phyloP scores from a whole-genome alignment of 1,140 invertebrate genomes.

The Chironomus striatipennis region DNA sequence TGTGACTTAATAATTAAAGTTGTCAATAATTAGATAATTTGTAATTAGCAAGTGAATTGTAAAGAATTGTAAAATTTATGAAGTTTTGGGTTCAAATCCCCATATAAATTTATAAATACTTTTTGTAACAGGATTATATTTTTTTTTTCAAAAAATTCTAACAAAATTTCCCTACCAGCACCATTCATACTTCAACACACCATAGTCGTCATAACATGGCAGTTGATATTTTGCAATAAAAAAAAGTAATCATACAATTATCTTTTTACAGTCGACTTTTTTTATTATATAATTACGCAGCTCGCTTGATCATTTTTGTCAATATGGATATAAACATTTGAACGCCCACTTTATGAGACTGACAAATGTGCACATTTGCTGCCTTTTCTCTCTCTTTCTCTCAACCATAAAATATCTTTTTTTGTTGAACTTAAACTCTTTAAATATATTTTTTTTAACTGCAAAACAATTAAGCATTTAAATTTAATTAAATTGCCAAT shows the following conservation, averaged over 20 bases:
- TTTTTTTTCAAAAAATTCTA: too few relatives aligned
- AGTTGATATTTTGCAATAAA: neutral
- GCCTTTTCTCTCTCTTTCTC: neutral
- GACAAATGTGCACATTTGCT: slow-evolving; percentile 1
- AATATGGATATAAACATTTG: slow-evolving; percentile 9
- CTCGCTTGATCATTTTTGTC: neutral
- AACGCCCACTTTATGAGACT: neutral
- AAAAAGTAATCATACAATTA: slow-evolving; percentile 3
- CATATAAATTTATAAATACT: too few relatives aligned
- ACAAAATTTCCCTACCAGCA: too few relatives aligned
- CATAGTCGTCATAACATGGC: neutral
- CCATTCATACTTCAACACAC: neutral
- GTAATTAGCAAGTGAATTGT: too few relatives aligned
- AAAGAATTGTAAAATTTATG: too few relatives aligned
- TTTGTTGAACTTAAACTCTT: neutral
- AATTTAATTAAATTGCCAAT: slow-evolving; percentile 15
- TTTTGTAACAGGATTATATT: too few relatives aligned
- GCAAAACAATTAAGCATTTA: slow-evolving; percentile 14
- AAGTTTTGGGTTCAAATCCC: too few relatives aligned
- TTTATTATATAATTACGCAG: neutral
- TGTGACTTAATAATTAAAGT: too few relatives aligned
- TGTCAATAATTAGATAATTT: too few relatives aligned
- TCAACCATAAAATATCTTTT: slow-evolving; percentile 9
- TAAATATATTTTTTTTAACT: neutral
- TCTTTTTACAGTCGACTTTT: neutral